Evolutionary conservation across 2,113 vertebrate genomes (phyloP).

Genomic region (Plecotus auritus): DNA sequence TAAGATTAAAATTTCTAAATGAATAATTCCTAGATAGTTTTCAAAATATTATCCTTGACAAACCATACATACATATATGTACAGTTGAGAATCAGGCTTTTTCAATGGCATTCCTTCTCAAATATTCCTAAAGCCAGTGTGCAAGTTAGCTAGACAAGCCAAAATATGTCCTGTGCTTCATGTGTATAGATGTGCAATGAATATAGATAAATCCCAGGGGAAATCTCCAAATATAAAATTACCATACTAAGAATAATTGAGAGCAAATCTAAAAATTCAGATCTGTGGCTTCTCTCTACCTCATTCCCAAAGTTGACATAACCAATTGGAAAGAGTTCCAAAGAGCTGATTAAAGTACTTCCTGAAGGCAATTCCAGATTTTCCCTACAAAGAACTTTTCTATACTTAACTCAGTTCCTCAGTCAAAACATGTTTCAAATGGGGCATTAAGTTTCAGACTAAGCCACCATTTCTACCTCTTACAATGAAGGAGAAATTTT

Average conservation of each 20-base stretch:
- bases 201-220: neutral
- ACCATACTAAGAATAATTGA: neutral
- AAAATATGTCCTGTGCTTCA: neutral
- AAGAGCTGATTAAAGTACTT: neutral
- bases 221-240: conserved; percentile 12
- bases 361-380: neutral
- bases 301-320: neutral
- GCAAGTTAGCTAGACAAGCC: neutral
- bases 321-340: neutral
- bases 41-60: neutral
- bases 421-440: neutral
- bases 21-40: neutral
- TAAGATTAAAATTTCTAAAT: conserved; percentile 9
- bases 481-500: neutral
- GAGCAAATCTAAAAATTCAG: conserved; percentile 9
- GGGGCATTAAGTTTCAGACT: neutral
- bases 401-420: neutral
- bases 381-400: neutral
- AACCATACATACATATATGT: neutral
- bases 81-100: neutral
- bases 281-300: neutral
- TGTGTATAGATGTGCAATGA: neutral
- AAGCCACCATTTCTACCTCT: neutral
- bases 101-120: neutral
- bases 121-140: neutral